Evolutionary conservation across 2,888 invertebrate species (phyloP).

Genomic region (Philaethria dido): DNA sequence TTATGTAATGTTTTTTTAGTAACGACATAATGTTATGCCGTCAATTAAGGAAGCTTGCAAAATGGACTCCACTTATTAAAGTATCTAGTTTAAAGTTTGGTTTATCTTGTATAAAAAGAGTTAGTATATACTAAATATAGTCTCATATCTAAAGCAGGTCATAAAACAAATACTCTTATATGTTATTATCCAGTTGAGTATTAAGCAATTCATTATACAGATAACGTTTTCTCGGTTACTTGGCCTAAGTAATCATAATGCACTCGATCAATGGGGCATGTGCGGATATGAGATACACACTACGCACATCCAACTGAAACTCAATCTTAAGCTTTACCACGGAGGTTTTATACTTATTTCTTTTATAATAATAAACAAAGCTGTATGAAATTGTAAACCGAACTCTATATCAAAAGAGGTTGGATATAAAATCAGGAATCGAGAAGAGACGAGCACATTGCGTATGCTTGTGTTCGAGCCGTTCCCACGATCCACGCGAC

Average conservation of each 20-base stretch:
- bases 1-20: slow-evolving; percentile 1
- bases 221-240: slow-evolving; percentile 65
- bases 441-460: slow-evolving; percentile 71
- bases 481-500: slow-evolving; percentile 81
- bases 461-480: slow-evolving; percentile 62
- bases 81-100: not conserved
- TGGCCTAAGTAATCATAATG: slow-evolving; percentile 67
- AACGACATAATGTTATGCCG: not conserved
- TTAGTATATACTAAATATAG: not conserved
- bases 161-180: not conserved
- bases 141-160: not conserved
- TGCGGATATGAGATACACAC: slow-evolving; percentile 50
- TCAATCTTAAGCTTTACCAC: slow-evolving; percentile 33
- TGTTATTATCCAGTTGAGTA: slow-evolving; percentile 32
- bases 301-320: slow-evolving; percentile 36
- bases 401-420: slow-evolving; percentile 49
- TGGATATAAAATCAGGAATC: slow-evolving; percentile 54
- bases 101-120: not conserved
- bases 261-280: slow-evolving; percentile 70
- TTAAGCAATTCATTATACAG: slow-evolving; percentile 53
- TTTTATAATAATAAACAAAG: slow-evolving; percentile 19
- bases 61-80: not conserved
- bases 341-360: slow-evolving; percentile 27
- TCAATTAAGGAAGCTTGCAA: not conserved
- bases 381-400: slow-evolving; percentile 48